Conservation (phyloP, 2,797 vertebrate genomes). For the Taeniopygia guttata region DNA sequence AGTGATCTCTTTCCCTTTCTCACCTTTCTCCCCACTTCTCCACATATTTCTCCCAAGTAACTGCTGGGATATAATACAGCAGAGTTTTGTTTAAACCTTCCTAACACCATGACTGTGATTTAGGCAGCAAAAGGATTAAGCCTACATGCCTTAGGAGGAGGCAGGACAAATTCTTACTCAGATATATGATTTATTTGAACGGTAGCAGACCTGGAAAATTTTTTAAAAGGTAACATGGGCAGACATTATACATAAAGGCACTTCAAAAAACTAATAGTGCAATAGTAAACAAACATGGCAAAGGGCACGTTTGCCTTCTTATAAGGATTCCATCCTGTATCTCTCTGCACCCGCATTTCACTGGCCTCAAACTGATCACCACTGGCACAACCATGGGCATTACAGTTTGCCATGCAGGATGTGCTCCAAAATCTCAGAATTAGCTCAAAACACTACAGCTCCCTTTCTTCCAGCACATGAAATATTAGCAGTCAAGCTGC, state of each 20-base stretch:
- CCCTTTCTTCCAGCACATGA: neutral
- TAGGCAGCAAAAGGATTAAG: neutral
- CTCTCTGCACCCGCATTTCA: neutral
- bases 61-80: neutral
- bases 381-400: neutral
- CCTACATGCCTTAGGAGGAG: neutral
- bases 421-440: neutral
- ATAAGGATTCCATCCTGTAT: neutral
- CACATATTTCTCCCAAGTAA: neutral
- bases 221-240: neutral
- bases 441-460: neutral
- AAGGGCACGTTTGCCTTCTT: neutral
- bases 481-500: constrained; percentile 32
- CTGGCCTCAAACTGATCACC: neutral
- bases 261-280: neutral
- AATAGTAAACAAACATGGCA: neutral
- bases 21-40: neutral
- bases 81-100: neutral
- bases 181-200: neutral
- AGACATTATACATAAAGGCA: neutral
- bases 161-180: neutral
- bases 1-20: neutral
- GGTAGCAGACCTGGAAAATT: neutral
- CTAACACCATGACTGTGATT: neutral
- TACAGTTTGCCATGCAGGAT: neutral